Percentiles rank a stretch among this genome's conserved stretches.
These are phyloP conservation scores for Colletes latitarsis DNA, from an alignment of 1,140 invertebrate genomes.

Conservation along the genomic window DNA sequence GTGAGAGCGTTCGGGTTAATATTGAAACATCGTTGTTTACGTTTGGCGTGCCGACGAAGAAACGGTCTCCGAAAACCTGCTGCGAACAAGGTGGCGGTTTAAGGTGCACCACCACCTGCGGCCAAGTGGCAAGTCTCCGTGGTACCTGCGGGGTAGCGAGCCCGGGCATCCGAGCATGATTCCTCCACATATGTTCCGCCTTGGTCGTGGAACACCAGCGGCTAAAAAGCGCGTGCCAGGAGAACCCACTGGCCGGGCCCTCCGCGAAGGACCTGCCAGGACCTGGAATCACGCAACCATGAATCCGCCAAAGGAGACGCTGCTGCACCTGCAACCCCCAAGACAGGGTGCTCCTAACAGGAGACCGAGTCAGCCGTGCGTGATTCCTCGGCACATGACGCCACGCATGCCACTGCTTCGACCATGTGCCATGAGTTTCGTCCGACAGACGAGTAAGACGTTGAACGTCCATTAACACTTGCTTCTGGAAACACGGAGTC, in stretches of 20 bases:
- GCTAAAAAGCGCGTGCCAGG: conserved; percentile 56
- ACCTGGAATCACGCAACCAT: conserved; percentile 77
- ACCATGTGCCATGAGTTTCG: too few species aligned
- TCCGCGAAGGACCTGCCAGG: conserved; percentile 65
- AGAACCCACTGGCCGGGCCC: conserved; percentile 42
- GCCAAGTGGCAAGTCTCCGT: conserved; percentile 48
- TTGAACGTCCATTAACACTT: too few species aligned
- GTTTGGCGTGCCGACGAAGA: not conserved
- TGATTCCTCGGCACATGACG: conserved; percentile 71
- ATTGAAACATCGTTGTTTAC: not conserved
- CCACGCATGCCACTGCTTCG: conserved; percentile 41
- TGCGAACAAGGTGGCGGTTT: conserved; percentile 56
- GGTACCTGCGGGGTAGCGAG: conserved; percentile 75
- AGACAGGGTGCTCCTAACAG: conserved; percentile 64
- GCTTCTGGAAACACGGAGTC: too few species aligned
- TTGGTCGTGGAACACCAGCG: conserved; percentile 47
- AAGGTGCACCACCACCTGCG: conserved; percentile 76
- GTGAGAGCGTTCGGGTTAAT: too few species aligned
- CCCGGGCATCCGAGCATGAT: conserved; percentile 71
- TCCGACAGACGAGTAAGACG: too few species aligned
- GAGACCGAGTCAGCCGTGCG: conserved; percentile 52
- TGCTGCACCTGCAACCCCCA: conserved; percentile 79
- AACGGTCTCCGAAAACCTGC: conserved; percentile 53
- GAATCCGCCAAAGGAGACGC: conserved; percentile 74
- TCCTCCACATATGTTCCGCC: conserved; percentile 75